These are phyloP conservation scores for Drosophila mimica DNA, from an alignment of 2,888 invertebrate genomes.

Conservation along the genomic window DNA sequence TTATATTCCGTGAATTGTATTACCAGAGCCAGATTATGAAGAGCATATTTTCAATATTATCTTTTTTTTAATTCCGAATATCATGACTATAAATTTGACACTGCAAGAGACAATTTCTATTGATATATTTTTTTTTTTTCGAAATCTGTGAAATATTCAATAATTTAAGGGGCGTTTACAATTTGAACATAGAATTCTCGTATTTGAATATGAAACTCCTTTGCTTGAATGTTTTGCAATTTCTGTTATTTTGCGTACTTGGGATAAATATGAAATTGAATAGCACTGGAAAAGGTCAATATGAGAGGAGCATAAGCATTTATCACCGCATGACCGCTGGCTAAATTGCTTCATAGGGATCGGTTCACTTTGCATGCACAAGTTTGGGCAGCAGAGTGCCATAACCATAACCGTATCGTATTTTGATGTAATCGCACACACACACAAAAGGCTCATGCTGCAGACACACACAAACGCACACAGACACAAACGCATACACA, in stretches of 20 bases:
- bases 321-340: conserved; percentile 27
- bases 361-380: conserved; percentile 17
- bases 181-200: not conserved
- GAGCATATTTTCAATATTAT: not conserved
- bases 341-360: conserved; percentile 16
- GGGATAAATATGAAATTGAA: not conserved
- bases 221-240: not conserved
- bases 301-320: conserved; percentile 16
- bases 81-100: not conserved
- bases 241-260: not conserved
- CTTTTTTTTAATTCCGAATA: not conserved
- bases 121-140: not conserved
- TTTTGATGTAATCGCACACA: conserved; percentile 62
- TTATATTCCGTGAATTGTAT: not conserved
- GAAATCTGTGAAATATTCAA: not conserved
- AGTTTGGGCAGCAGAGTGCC: conserved; percentile 12
- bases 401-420: conserved; percentile 57
- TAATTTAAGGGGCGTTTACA: not conserved
- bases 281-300: conserved; percentile 4
- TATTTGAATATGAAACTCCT: not conserved
- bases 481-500: not conserved
- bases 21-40: not conserved
- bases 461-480: conserved; percentile 11
- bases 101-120: not conserved
- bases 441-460: conserved; percentile 8